Conservation (phyloP, 1,140 invertebrate genomes). For the Ctenoplectra terminalis region DNA sequence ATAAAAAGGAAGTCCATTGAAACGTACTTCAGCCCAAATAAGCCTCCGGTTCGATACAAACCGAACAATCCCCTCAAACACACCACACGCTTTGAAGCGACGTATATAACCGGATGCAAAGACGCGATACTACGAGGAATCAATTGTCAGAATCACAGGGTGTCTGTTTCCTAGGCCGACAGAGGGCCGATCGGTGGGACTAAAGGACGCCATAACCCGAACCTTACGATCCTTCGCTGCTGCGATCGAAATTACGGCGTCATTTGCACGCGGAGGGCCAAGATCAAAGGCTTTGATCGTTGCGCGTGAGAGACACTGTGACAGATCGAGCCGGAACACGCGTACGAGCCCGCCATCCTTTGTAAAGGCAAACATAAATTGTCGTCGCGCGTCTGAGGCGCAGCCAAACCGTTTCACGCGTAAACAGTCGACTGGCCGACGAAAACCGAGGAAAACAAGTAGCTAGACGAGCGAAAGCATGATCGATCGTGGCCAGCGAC, state of each 20-base stretch:
- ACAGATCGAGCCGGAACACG: constrained; percentile 23
- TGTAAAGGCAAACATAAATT: constrained; percentile 61
- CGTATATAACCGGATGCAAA: background rate
- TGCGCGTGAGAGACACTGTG: constrained; percentile 21
- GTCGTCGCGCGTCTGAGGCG: constrained; percentile 55
- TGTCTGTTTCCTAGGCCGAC: constrained; percentile 4
- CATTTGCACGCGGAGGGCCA: constrained; percentile 49
- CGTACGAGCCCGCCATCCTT: constrained; percentile 53
- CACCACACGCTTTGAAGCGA: background rate
- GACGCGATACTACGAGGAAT: background rate
- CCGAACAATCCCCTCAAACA: background rate
- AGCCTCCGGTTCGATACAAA: background rate
- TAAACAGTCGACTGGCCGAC: constrained; percentile 4
- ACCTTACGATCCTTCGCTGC: constrained; percentile 27
- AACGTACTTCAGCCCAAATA: background rate
- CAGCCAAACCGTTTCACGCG: constrained; percentile 35
- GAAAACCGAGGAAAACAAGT: constrained; percentile 10
- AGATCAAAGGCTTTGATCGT: constrained; percentile 49
- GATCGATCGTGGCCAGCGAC: constrained; percentile 1
- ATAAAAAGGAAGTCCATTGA: too few relatives aligned
- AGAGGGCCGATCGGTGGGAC: constrained; percentile 9
- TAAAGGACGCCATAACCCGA: background rate
- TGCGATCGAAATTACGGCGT: constrained; percentile 52
- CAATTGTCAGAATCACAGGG: constrained; percentile 13
- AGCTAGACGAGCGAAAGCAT: constrained; percentile 9